Evolutionary conservation across 2,888 invertebrate genomes (phyloP), one percentile per base, ranked within the genome.

Genomic region (Diarsia mendica): DNA sequence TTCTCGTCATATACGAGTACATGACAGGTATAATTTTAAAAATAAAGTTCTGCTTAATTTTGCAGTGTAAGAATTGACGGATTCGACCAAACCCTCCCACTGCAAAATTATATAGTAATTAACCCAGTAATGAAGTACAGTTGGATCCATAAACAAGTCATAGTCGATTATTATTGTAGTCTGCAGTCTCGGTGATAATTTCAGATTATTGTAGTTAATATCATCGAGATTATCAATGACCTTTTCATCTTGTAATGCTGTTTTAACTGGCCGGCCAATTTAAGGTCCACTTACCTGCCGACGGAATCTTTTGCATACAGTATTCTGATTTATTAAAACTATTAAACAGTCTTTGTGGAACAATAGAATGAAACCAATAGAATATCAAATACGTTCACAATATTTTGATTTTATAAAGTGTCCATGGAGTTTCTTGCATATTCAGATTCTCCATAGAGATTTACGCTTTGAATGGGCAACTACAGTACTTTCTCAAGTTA

Each of bases 101-200:
- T 63, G 23, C 18, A 28, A 64, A 65, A 67, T 67, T 67, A 28
- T 49, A 67, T 55, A 46, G 33, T 51, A 61, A 76, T 53, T 61
- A 61, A 48, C 4, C 33, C 8, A 79, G 79, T 63, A 46, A 58
- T 73, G 72, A 64, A 49, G 73, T 77, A 72, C 53, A 64, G 13
- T 64, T 53, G 28, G 15, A 10, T 20, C 6, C 28, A 63, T 28
- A 79, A 55, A 6, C 44, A 72, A 9, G 18, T 60, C 23, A 20
- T 46, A 61, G 20, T n/a, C 9, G 20, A 20, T 70, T 23, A 23
- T 28, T 53, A 61, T 10, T 15, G 11, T 15, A 15, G 28, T 28
- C 6, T 33, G 23, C 23, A 15, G 28, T 49, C 1, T 55, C 23
- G 9, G n/a, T 79, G n/a, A 61, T 55, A 15, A 49, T 63, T 63